A percentile compares a stretch with the other conserved stretches of the same genome.
These are phyloP conservation scores for Heliconius hewitsoni DNA, from an alignment of 1,140 invertebrate genomes.

Conservation along the genomic window DNA sequence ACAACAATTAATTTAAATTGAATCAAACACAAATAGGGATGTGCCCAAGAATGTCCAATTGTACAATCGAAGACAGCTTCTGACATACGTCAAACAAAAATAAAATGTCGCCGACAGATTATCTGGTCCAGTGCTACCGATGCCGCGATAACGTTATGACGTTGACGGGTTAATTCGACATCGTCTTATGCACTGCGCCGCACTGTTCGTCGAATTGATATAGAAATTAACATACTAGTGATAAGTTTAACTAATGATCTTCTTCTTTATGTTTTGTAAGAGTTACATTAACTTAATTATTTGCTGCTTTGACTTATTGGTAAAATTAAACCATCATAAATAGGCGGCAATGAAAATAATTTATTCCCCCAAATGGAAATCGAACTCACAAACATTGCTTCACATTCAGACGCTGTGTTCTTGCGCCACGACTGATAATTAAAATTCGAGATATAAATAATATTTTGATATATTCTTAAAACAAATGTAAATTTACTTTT, in stretches of 20 bases:
- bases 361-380: too few relatives aligned
- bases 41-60: constrained; percentile 15
- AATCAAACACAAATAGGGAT: neutral
- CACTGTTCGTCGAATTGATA: constrained; percentile 1
- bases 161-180: constrained; percentile 68
- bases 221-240: neutral
- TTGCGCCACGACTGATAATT: too few relatives aligned
- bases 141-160: constrained; percentile 62
- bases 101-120: constrained; percentile 62
- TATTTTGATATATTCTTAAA: too few relatives aligned
- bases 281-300: neutral
- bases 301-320: too few relatives aligned
- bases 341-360: too few relatives aligned
- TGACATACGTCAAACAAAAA: constrained; percentile 51
- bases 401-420: too few relatives aligned
- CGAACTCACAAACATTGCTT: too few relatives aligned
- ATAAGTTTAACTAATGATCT: neutral
- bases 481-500: too few relatives aligned
- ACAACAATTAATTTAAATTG: neutral
- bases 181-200: neutral
- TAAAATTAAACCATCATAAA: too few relatives aligned
- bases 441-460: too few relatives aligned
- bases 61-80: constrained; percentile 43
- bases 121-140: constrained; percentile 59
- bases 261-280: neutral